These are phyloP conservation scores for Notothenia coriiceps DNA, from an alignment of 2,113 vertebrate genomes.

Conservation along the genomic window DNA sequence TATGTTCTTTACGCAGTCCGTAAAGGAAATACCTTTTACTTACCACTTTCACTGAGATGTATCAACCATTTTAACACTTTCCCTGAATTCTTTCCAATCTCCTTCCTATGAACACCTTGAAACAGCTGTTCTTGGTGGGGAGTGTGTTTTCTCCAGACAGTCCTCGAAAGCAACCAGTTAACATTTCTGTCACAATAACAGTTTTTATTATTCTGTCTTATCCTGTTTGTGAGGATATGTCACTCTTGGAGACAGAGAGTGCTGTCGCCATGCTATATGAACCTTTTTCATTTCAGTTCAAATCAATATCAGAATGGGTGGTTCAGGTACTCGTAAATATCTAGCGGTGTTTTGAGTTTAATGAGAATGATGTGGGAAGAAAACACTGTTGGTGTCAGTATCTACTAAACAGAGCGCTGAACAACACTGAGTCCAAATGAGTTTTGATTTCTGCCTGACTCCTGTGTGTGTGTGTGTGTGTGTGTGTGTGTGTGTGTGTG, in stretches of 20 bases:
- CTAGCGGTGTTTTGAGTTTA: constrained; percentile 36
- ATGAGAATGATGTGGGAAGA: constrained; percentile 32
- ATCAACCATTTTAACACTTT: not conserved
- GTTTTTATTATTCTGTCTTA: not conserved
- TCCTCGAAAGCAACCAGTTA: not conserved
- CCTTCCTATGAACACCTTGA: not conserved
- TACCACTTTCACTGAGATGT: not conserved
- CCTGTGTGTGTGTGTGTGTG: not conserved
- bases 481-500: no score
- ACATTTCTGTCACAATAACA: constrained; percentile 1
- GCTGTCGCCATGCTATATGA: not conserved
- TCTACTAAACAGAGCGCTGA: constrained; percentile 1
- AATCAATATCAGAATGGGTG: not conserved
- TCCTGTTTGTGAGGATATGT: not conserved
- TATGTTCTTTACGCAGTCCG: no score
- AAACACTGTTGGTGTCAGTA: constrained; percentile 12
- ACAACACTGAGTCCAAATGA: constrained; percentile 31
- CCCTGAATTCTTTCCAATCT: no score
- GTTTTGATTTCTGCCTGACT: constrained; percentile 49
- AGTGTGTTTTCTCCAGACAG: not conserved
- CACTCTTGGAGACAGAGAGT: not conserved
- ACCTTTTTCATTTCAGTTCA: not conserved
- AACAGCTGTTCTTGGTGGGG: not conserved
- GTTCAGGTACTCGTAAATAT: constrained; percentile 1
- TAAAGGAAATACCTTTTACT: no score